Evolutionary conservation across 23 tunicate species (phyloP), one percentile per base, ranked within the genome.

Genomic region (Ascidia mentula): DNA sequence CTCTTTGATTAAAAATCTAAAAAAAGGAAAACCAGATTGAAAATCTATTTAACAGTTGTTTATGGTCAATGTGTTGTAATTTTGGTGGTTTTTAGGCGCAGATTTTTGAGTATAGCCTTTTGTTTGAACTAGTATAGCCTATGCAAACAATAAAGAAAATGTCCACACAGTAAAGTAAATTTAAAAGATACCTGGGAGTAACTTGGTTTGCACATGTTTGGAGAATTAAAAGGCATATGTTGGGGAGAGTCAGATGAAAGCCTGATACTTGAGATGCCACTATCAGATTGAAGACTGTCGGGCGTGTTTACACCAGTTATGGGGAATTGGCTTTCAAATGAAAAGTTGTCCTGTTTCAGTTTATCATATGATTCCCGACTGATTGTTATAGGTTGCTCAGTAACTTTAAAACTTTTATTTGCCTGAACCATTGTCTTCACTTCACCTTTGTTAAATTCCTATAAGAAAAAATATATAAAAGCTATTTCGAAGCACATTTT

Each of bases 361-460:
- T 76, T 76, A 69, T 72, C 72, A 53, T 53, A 53, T 3, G 65
- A 53, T 3, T 28, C 65, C 24, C 38, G 77, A 28, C 77, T 40
- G 26, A 81, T 40, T 59, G 72, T 0, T 20, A 60, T 38, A n/a
- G 89, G 89, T 4, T 53, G 45, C 53, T 85, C 82, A 13, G 45
- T 40, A 13, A 85, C 78, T 34, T 77, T 76, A 42, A 85, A 85
- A 37, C 79, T 82, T n/a, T 74, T 82, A 46, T 85, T 85, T 12
- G 89, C 79, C 36, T 85, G 78, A 74, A 85, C 83, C 71, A 78
- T 34, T 0, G 89, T 85, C 33, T 78, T 85, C 28, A 85, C 89
- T 8, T 35, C 26, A 18, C 77, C 89, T 0, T 78, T 73, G 15
- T 46, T 73, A 31, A 85, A 85, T 72, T 85, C 89, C 89, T 85